phyloP scores from a whole-genome alignment of 2,888 invertebrate genomes.

The Rhagonycha lutea region DNA sequence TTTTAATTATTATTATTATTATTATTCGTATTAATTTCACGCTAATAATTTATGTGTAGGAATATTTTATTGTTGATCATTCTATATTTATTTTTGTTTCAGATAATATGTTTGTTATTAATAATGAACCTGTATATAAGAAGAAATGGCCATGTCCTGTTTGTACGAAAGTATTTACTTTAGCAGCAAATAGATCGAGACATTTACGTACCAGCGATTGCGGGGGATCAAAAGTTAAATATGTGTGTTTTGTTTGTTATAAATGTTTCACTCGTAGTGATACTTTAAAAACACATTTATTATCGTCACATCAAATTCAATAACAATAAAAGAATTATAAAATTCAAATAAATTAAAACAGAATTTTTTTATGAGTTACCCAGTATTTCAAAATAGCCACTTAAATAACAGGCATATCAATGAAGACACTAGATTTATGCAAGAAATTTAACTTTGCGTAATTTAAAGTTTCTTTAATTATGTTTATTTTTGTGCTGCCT shows the following conservation, averaged over 20 bases:
- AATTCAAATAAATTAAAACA: neutral
- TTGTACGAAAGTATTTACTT: slow-evolving; percentile 12
- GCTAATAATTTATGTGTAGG: neutral
- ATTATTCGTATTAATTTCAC: neutral
- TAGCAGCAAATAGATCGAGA: slow-evolving; percentile 10
- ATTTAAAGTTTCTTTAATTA: too few species aligned
- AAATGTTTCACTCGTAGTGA: slow-evolving; percentile 10
- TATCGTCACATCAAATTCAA: neutral
- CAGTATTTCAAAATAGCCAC: neutral
- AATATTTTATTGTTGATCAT: neutral
- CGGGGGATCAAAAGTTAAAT: slow-evolving; percentile 4
- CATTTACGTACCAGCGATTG: slow-evolving; percentile 15
- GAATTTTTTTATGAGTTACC: too few species aligned
- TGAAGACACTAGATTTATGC: too few species aligned
- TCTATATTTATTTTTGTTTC: slow-evolving; percentile 5
- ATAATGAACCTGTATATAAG: neutral
- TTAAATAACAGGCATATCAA: too few species aligned
- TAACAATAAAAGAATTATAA: neutral
- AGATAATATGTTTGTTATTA: neutral
- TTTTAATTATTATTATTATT: neutral
- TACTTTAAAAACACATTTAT: slow-evolving; percentile 6
- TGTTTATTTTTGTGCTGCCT: too few species aligned
- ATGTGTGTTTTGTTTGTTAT: slow-evolving; percentile 7
- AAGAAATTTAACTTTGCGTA: too few species aligned
- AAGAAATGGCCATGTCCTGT: slow-evolving; percentile 10